phyloP scores from a whole-genome alignment of 2,888 invertebrate species.

The Molorchus minor region DNA sequence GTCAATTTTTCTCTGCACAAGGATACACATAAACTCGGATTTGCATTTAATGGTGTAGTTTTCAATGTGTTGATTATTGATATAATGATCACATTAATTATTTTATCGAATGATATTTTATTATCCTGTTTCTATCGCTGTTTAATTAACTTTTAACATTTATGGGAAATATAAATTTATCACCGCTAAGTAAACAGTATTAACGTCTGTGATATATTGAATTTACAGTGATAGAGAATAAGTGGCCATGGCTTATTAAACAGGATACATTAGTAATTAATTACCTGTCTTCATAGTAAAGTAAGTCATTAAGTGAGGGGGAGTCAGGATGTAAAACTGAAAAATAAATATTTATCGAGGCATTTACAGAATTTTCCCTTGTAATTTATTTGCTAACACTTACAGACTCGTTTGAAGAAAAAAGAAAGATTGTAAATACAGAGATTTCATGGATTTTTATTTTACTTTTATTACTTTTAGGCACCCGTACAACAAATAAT shows the following conservation, averaged over 20 bases:
- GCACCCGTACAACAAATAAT: no score
- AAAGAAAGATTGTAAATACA: no score
- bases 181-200: conserved; percentile 7
- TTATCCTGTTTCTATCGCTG: conserved; percentile 20
- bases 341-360: no score
- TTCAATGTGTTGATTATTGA: neutral
- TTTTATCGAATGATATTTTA: conserved; percentile 12
- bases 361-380: no score
- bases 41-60: conserved; percentile 14
- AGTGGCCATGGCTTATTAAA: neutral
- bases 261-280: neutral
- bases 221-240: neutral
- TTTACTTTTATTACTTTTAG: no score
- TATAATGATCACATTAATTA: conserved; percentile 1
- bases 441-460: no score
- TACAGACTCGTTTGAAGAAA: no score
- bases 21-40: conserved; percentile 12
- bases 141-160: conserved; percentile 11
- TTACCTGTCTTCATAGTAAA: no score
- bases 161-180: conserved; percentile 2
- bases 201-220: neutral
- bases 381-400: no score
- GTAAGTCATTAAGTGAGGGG: no score
- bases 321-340: no score
- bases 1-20: conserved; percentile 5